A percentile compares a stretch with the other conserved stretches of the same genome.
phyloP scores from a whole-genome alignment of 2,113 vertebrate species.

The Todiramphus chloris region DNA sequence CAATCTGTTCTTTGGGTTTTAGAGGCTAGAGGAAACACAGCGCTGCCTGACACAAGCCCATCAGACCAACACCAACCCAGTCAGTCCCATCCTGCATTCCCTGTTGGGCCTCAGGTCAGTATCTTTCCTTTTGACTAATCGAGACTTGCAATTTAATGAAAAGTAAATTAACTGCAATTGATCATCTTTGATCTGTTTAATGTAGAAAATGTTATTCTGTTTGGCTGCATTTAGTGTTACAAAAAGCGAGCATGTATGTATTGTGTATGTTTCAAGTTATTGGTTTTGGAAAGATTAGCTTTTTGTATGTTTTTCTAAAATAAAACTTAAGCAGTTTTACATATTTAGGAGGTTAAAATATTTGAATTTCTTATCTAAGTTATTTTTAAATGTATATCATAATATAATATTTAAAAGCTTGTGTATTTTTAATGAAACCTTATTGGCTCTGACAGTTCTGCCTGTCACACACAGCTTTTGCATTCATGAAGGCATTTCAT shows the following conservation, averaged over 20 bases:
- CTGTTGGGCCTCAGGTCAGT: conserved; percentile 93
- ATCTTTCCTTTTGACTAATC: neutral
- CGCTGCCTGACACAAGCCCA: conserved; percentile 82
- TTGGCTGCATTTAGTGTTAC: neutral
- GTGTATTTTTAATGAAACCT: conserved; percentile 71
- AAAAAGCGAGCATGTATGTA: neutral
- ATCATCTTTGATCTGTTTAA: conserved; percentile 31
- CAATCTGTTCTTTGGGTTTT: conserved; percentile 72
- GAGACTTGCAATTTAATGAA: neutral
- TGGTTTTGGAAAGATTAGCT: neutral
- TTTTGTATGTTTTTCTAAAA: neutral
- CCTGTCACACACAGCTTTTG: conserved; percentile 53
- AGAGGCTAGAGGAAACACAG: conserved; percentile 81
- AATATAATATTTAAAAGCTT: conserved; percentile 63
- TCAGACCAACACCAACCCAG: conserved; percentile 86
- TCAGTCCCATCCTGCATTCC: conserved; percentile 87
- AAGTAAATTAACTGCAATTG: conserved; percentile 49
- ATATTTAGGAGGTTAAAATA: conserved; percentile 56
- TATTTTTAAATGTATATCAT: conserved; percentile 53
- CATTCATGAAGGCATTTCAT: conserved; percentile 68
- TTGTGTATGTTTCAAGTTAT: neutral
- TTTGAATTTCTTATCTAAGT: conserved; percentile 38
- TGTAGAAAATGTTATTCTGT: neutral
- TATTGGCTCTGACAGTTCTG: conserved; percentile 66
- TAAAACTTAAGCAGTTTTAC: conserved; percentile 42